Percentiles rank a stretch among this genome's conserved stretches.
Conservation (phyloP, 2,888 invertebrate genomes). For the Ochropleura leucogaster region DNA sequence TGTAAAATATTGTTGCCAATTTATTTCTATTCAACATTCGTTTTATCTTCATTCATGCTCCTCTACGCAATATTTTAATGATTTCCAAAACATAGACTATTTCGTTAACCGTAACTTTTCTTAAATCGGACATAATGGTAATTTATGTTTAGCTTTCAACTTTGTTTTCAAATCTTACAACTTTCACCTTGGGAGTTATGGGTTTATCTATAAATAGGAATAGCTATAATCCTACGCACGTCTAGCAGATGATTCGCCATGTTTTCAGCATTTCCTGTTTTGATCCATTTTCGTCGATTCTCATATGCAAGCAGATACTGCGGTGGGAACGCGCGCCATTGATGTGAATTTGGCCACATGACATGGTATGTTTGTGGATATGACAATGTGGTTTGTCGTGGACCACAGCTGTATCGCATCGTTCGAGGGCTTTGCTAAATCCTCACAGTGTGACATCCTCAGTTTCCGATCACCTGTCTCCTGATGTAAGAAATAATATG, state of each 20-base stretch:
- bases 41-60: conserved; percentile 8
- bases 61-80: not conserved
- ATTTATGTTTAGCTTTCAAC: conserved; percentile 26
- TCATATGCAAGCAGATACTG: not conserved
- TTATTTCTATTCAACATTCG: not conserved
- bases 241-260: not conserved
- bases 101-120: conserved; percentile 33
- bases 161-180: conserved; percentile 28
- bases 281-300: not conserved
- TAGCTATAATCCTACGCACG: not conserved
- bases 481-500: too few relatives aligned
- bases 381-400: not conserved
- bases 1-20: conserved; percentile 7
- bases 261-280: conserved; percentile 21
- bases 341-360: not conserved
- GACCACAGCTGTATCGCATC: not conserved
- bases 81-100: not conserved
- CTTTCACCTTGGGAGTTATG: conserved; percentile 35
- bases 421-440: not conserved
- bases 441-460: not conserved
- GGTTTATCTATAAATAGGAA: conserved; percentile 17
- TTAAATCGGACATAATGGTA: conserved; percentile 20
- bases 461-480: too few relatives aligned
- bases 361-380: conserved; percentile 7
- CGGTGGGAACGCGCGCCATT: not conserved